phyloP scores from a whole-genome alignment of 2,113 vertebrate genomes.

The Elephantulus edwardii region DNA sequence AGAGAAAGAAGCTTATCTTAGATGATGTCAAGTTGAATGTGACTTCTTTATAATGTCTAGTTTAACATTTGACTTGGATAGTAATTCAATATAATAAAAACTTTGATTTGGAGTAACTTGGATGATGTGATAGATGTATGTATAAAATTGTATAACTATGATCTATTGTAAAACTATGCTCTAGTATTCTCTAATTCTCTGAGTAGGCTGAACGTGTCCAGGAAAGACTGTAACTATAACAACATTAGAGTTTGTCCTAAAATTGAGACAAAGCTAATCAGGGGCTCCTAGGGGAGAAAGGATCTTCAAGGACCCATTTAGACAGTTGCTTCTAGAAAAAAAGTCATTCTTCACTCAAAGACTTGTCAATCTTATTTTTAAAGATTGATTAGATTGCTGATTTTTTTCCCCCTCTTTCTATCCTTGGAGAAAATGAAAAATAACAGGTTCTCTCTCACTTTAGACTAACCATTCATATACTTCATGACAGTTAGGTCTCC shows the following conservation, averaged over 20 bases:
- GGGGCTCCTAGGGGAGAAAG: neutral
- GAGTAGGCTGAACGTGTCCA: neutral
- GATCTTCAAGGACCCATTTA: conserved; percentile 6
- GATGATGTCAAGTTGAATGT: neutral
- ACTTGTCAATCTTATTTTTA: conserved; percentile 61
- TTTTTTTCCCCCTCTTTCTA: conserved; percentile 56
- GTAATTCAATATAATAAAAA: neutral
- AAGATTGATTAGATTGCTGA: conserved; percentile 64
- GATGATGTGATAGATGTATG: neutral
- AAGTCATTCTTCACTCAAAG: conserved; percentile 31
- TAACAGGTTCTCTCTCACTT: conserved; percentile 62
- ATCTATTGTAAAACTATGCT: neutral
- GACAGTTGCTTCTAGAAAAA: conserved; percentile 35
- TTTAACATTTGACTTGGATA: neutral
- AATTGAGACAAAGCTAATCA: conserved; percentile 24
- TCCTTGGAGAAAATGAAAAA: conserved; percentile 76
- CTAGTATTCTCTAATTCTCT: neutral
- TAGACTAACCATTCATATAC: conserved; percentile 63
- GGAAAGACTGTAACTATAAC: neutral
- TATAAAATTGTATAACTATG: neutral
- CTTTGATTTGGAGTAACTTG: neutral
- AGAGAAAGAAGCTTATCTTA: neutral
- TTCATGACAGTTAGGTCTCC: conserved; percentile 61
- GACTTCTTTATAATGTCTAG: neutral
- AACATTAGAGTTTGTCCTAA: neutral